Evolutionary conservation across 2,797 vertebrate species (phyloP).

Genomic region (Enteromius thamalakanensis): DNA sequence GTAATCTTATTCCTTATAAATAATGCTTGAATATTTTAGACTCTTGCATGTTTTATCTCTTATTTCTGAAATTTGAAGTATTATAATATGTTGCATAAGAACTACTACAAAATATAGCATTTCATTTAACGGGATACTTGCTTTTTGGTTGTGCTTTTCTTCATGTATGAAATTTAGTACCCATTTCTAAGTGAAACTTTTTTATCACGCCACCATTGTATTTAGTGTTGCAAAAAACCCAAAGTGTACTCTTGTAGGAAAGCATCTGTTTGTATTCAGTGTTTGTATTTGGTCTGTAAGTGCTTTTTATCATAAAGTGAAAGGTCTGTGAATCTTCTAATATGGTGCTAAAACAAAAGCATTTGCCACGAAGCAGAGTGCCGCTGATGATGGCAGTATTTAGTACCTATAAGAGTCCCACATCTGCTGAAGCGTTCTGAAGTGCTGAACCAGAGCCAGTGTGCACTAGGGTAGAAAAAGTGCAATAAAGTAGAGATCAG

Average conservation of each 20-base stretch:
- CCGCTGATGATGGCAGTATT: constrained; percentile 33
- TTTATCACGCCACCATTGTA: not conserved
- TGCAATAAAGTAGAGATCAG: constrained; percentile 39
- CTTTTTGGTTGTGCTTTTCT: not conserved
- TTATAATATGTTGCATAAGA: not conserved
- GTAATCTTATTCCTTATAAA: not conserved
- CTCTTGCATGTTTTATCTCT: not conserved
- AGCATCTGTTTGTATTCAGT: constrained; percentile 15
- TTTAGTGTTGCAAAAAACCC: not conserved
- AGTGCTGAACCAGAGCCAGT: constrained; percentile 39
- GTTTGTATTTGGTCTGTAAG: not conserved
- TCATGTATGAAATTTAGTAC: not conserved
- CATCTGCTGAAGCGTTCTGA: constrained; percentile 55
- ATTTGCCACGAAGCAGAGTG: not conserved
- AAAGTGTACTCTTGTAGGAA: not conserved
- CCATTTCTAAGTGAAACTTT: not conserved
- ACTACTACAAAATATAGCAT: not conserved
- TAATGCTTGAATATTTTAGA: not conserved
- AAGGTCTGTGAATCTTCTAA: not conserved
- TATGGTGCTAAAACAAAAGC: not conserved
- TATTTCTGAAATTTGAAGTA: not conserved
- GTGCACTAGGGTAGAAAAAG: constrained; percentile 32
- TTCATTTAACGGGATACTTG: not conserved
- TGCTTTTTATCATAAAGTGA: constrained; percentile 16
- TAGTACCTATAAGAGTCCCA: constrained; percentile 6